Conservation (phyloP, 1,140 invertebrate genomes). For the Sweltsa coloradensis region DNA sequence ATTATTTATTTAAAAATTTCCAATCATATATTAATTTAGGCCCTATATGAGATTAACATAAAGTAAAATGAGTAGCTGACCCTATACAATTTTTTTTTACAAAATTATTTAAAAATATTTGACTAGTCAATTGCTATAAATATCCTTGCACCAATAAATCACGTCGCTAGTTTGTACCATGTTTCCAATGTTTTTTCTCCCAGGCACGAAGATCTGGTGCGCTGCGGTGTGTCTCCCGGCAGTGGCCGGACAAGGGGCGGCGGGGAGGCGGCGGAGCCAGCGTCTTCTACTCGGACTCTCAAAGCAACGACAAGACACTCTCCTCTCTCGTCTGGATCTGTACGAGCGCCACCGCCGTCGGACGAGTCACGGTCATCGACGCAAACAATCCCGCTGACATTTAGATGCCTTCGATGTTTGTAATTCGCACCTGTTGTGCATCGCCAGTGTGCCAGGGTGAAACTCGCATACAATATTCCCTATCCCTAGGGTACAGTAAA, state of each 20-base stretch:
- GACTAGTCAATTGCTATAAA: too few species aligned
- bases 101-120: too few species aligned
- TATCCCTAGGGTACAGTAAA: too few species aligned
- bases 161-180: too few species aligned
- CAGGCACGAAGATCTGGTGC: slow-evolving; percentile 94
- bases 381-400: slow-evolving; percentile 95
- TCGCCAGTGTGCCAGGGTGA: slow-evolving; percentile 88
- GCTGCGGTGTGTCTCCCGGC: slow-evolving; percentile 82
- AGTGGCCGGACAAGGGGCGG: slow-evolving; percentile 83
- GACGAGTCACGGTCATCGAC: slow-evolving; percentile 90
- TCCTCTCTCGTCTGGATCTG: slow-evolving; percentile 97
- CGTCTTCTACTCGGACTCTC: slow-evolving; percentile 47
- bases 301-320: slow-evolving; percentile 28
- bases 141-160: too few species aligned
- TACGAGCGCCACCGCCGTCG: slow-evolving; percentile 80
- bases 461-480: too few species aligned
- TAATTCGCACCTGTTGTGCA: slow-evolving; percentile 84
- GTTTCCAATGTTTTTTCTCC: too few species aligned
- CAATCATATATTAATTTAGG: too few species aligned
- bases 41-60: too few species aligned
- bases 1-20: too few species aligned
- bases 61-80: too few species aligned
- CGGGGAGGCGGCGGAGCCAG: slow-evolving; percentile 72
- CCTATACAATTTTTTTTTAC: too few species aligned
- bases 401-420: slow-evolving; percentile 90